These are phyloP conservation scores for Nerophis lumbriciformis DNA, from an alignment of 2,113 vertebrate species.

Conservation along the genomic window DNA sequence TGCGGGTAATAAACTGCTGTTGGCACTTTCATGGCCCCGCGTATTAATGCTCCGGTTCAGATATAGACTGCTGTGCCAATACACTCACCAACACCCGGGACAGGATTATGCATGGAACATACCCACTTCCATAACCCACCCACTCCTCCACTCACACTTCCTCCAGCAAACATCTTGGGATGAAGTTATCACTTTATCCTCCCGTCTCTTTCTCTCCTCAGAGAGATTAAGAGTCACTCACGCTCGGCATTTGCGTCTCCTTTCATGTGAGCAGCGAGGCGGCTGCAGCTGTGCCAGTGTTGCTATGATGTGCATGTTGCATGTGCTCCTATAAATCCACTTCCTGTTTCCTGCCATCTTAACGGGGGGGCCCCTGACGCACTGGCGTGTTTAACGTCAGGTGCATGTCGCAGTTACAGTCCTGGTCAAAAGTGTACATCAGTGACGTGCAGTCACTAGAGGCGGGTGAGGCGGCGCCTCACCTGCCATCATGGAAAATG, in stretches of 20 bases:
- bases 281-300: slow-evolving; percentile 63
- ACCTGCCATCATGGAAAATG: too few relatives aligned
- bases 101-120: slow-evolving; percentile 17
- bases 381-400: slow-evolving; percentile 32
- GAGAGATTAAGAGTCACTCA: slow-evolving; percentile 59
- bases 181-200: slow-evolving; percentile 64
- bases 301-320: slow-evolving; percentile 25
- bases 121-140: slow-evolving; percentile 16
- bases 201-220: slow-evolving; percentile 54
- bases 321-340: slow-evolving; percentile 64
- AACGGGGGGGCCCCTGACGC: slow-evolving; percentile 37
- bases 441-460: too few relatives aligned
- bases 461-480: too few relatives aligned
- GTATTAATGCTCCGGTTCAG: slow-evolving; percentile 35
- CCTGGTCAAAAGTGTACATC: too few relatives aligned
- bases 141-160: slow-evolving; percentile 30
- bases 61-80: neutral
- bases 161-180: slow-evolving; percentile 58
- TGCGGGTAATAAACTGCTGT: slow-evolving; percentile 40
- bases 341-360: slow-evolving; percentile 65
- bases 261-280: slow-evolving; percentile 61
- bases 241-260: slow-evolving; percentile 38
- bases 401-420: neutral
- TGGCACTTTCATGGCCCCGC: slow-evolving; percentile 43
- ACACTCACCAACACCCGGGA: slow-evolving; percentile 12